These are phyloP conservation scores for Ochotona curzoniae DNA, from an alignment of 2,113 vertebrate genomes.

Conservation along the genomic window DNA sequence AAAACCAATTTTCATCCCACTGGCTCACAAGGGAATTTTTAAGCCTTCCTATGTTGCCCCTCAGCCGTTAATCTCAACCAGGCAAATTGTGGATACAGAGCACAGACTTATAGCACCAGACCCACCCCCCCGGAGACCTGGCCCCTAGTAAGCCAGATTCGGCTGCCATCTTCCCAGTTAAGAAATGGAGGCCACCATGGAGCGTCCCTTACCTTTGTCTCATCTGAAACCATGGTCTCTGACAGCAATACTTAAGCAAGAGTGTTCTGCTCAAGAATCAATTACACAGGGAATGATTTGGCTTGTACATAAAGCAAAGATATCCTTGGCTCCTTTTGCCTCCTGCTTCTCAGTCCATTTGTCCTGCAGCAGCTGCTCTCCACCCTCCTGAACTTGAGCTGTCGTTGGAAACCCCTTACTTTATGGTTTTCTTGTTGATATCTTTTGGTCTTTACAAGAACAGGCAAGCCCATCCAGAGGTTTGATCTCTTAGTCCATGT, in stretches of 20 bases:
- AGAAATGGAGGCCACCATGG: not conserved
- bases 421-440: not conserved
- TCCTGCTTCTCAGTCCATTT: not conserved
- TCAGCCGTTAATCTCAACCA: constrained; percentile 61
- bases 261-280: constrained; percentile 13
- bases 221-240: not conserved
- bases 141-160: not conserved
- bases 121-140: not conserved
- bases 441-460: not conserved
- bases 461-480: not conserved
- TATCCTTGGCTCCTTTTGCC: not conserved
- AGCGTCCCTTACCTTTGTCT: not conserved
- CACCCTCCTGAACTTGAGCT: not conserved
- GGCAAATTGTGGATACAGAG: not conserved
- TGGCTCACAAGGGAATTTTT: constrained; percentile 61
- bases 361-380: not conserved
- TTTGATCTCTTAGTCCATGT: not conserved
- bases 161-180: not conserved
- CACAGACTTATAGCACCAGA: not conserved
- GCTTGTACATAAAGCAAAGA: not conserved
- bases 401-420: not conserved
- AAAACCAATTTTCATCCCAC: constrained; percentile 56
- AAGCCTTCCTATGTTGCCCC: constrained; percentile 57
- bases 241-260: not conserved
- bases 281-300: not conserved